These are phyloP conservation scores for Matsumurasca onukii DNA, from an alignment of 1,140 invertebrate species.

Conservation along the genomic window DNA sequence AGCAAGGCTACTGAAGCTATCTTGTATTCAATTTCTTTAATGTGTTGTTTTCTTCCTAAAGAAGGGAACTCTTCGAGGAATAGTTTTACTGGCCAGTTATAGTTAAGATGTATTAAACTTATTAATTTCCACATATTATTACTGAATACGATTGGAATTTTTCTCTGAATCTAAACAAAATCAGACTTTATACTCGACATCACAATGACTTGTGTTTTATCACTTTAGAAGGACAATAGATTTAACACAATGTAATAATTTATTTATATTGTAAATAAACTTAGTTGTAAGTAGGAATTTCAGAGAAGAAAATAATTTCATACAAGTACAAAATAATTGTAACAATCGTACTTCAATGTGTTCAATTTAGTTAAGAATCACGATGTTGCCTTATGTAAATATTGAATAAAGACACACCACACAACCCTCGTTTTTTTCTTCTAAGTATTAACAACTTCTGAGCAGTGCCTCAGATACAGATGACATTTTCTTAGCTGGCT, in stretches of 20 bases:
- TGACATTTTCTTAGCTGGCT: no score
- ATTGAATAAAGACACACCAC: conserved; percentile 24
- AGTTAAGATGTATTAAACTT: not conserved
- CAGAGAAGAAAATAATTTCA: not conserved
- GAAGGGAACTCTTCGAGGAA: not conserved
- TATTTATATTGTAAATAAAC: conserved; percentile 21
- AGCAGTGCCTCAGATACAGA: no score
- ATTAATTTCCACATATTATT: not conserved
- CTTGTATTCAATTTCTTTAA: no score
- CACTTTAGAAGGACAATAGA: not conserved
- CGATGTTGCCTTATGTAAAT: conserved; percentile 30
- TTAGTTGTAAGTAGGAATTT: conserved; percentile 24
- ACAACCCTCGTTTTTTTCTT: no score
- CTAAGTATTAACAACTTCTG: no score
- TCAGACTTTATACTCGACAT: not conserved
- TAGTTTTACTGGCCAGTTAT: not conserved
- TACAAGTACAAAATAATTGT: conserved; percentile 30
- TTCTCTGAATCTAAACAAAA: not conserved
- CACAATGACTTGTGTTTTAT: not conserved
- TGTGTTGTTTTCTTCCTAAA: no score
- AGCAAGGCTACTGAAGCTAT: no score
- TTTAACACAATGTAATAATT: conserved; percentile 11
- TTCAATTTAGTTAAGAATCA: conserved; percentile 14
- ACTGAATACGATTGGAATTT: not conserved
- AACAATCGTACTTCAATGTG: conserved; percentile 29